Conservation (phyloP, 2,797 vertebrate genomes). For the Tragelaphus eurycerus region DNA sequence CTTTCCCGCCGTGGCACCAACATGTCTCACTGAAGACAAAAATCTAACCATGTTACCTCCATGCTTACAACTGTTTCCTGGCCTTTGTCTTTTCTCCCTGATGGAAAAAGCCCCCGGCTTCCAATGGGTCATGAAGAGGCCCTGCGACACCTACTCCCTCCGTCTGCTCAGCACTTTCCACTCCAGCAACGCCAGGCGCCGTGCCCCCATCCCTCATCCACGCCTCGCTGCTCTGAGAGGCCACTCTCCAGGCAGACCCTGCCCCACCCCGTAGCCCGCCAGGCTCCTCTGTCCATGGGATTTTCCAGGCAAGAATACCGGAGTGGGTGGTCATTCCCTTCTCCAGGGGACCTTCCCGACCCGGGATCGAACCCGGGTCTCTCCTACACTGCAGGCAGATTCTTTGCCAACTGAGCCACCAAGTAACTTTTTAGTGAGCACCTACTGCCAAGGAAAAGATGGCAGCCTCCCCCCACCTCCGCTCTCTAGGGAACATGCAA, state of each 20-base stretch:
- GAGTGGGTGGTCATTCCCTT: neutral
- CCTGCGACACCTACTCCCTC: neutral
- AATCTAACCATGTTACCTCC: neutral
- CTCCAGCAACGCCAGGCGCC: neutral
- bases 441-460: neutral
- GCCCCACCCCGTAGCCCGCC: neutral
- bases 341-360: neutral
- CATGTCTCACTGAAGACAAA: neutral
- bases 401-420: neutral
- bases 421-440: neutral
- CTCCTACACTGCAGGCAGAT: neutral
- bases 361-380: neutral
- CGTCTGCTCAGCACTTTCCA: neutral
- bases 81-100: neutral
- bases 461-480: neutral
- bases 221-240: rapidly evolving
- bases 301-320: neutral
- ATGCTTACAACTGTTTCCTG: rapidly evolving
- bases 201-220: rapidly evolving
- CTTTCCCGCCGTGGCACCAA: neutral
- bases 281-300: neutral
- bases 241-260: neutral
- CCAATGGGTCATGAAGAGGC: rapidly evolving
- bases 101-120: neutral
- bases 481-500: rapidly evolving